Evolutionary conservation across 2,797 vertebrate genomes (phyloP), one percentile per base, ranked within the genome.

Genomic region (Sebastiscus tertius): DNA sequence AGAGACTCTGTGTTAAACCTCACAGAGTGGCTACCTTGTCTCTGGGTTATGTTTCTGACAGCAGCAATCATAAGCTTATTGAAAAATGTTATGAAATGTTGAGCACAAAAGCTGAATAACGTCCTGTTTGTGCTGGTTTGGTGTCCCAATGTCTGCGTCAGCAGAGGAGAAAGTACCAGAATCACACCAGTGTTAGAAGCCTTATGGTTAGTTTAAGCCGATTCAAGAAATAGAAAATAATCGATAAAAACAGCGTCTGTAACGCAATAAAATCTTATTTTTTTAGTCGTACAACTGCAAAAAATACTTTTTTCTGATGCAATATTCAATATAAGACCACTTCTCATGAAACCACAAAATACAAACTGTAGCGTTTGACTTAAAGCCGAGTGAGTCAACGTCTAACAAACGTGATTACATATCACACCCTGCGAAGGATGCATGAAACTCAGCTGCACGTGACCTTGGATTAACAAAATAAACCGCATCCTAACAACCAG

Each of bases 1-100:
- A 86, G 79, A 74, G 80, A 67, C 55, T 74, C 76, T 89, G 87
- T 93, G 83, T 71, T 84, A 39, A 83, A 14, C 5, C 68, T 31
- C 77, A 69, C 72, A 88, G 65, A 84, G 71, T 14, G 39, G 31
- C 54, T 68, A 64, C 56, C 29, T 77, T 81, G 80, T 90, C 62
- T 69, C 2, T 12, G 42, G 34, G 64, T 70, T 74, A n/a, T 59
- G 49, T 81, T 88, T 88, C 80, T 56, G 49, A 56, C 26, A 63
- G 58, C 54, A n/a, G 58, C 33, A 85, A 85, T 69, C 72, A 73
- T 67, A 67, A 60, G 60, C 39, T 83, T 84, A 84, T 20, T 73
- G 49, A 68, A 84, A 84, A 20, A 52, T n/a, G 66, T 67, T 26
- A 68, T 63, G 27, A 84, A 81, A 88, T 64, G 56, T 13, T 61